A percentile compares a stretch with the other conserved stretches of the same genome.
Conservation (phyloP, 2,113 vertebrate species). For the Myotis lucifugus region DNA sequence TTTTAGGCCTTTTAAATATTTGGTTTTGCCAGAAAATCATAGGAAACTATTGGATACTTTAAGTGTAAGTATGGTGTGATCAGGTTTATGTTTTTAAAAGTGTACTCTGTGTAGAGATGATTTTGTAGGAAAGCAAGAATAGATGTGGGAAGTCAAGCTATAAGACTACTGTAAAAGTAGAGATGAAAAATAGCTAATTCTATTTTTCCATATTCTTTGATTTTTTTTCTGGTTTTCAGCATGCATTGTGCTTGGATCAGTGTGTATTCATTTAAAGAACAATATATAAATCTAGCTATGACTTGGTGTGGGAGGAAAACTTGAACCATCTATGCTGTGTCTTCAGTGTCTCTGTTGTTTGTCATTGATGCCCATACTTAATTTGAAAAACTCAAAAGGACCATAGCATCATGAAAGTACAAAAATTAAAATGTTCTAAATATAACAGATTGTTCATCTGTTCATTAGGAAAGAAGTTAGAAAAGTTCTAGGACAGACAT, state of each 20-base stretch:
- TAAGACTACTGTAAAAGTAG: background rate
- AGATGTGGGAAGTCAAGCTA: background rate
- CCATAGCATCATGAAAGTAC: constrained; percentile 6
- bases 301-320: background rate
- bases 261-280: background rate
- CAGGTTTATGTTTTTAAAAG: background rate
- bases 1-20: background rate
- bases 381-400: background rate
- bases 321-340: background rate
- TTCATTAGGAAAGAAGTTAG: background rate
- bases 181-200: background rate
- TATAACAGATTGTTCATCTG: background rate
- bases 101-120: background rate
- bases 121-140: background rate
- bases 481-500: background rate
- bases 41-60: background rate
- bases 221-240: background rate
- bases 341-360: background rate
- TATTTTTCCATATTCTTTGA: background rate
- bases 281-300: background rate
- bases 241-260: background rate
- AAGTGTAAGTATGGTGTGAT: background rate
- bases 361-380: background rate
- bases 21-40: background rate
- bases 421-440: background rate